Conservation (phyloP, 2,797 vertebrate genomes). For the Enteromius treurensis region DNA sequence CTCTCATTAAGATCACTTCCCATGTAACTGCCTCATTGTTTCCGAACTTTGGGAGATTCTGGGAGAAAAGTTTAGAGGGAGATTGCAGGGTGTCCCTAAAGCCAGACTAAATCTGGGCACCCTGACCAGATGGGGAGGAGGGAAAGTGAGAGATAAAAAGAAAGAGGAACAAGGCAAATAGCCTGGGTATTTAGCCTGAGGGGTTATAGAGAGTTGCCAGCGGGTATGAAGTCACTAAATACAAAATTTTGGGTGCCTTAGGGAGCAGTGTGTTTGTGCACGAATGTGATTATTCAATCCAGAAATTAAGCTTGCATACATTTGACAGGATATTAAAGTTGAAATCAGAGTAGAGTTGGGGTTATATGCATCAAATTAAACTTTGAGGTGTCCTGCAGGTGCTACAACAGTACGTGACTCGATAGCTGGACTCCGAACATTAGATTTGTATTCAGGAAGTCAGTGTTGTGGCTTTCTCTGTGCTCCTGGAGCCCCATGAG, state of each 20-base stretch:
- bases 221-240: constrained; percentile 9
- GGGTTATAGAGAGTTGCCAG: constrained; percentile 13
- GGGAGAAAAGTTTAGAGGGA: neutral
- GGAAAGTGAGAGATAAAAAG: constrained; percentile 26
- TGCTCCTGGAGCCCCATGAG: constrained; percentile 81
- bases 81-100: constrained; percentile 66
- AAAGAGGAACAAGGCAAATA: constrained; percentile 17
- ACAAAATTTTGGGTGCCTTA: neutral
- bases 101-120: constrained; percentile 53
- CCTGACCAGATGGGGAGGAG: constrained; percentile 25
- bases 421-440: neutral
- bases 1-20: constrained; percentile 46
- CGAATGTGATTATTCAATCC: constrained; percentile 4
- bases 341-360: neutral
- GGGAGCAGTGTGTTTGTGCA: constrained; percentile 14
- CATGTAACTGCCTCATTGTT: constrained; percentile 20
- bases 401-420: neutral
- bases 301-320: neutral
- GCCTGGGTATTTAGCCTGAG: constrained; percentile 30
- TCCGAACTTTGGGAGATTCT: neutral
- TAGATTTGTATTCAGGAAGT: constrained; percentile 25
- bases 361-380: neutral
- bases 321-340: neutral
- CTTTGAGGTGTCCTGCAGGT: neutral
- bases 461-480: constrained; percentile 42